A percentile compares a stretch with the other conserved stretches of the same genome.
phyloP scores from a whole-genome alignment of 2,113 vertebrate genomes.

The Pelmatolapia mariae region DNA sequence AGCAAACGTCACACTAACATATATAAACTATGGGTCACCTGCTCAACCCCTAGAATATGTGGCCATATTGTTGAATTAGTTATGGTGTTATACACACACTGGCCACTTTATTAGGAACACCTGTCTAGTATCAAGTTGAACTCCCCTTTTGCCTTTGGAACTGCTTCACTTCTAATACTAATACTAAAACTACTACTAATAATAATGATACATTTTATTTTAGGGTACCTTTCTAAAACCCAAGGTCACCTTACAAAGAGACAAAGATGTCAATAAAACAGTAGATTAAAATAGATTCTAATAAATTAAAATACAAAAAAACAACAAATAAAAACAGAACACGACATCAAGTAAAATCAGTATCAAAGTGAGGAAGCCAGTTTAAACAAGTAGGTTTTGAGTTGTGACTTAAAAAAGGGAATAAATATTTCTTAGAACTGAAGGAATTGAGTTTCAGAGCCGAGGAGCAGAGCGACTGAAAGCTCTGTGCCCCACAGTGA shows the following conservation, averaged over 20 bases:
- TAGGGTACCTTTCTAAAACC: neutral
- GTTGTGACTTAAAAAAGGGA: neutral
- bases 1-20: rapidly evolving
- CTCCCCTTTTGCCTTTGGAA: neutral
- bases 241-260: neutral
- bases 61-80: neutral
- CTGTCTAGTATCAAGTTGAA: rapidly evolving
- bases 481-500: neutral
- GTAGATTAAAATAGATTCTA: neutral
- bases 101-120: neutral
- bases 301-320: neutral
- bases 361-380: neutral
- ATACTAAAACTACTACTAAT: neutral
- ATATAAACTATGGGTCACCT: neutral
- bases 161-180: neutral
- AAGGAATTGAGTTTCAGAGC: rapidly evolving
- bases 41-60: rapidly evolving
- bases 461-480: neutral
- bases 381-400: neutral
- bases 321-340: neutral
- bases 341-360: neutral
- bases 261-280: neutral
- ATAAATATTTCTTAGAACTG: neutral
- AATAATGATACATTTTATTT: neutral
- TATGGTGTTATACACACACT: neutral